Percentiles rank a stretch among this genome's conserved stretches.
Conservation (phyloP, 2,113 vertebrate species). For the Boulengeromyrus knoepffleri region DNA sequence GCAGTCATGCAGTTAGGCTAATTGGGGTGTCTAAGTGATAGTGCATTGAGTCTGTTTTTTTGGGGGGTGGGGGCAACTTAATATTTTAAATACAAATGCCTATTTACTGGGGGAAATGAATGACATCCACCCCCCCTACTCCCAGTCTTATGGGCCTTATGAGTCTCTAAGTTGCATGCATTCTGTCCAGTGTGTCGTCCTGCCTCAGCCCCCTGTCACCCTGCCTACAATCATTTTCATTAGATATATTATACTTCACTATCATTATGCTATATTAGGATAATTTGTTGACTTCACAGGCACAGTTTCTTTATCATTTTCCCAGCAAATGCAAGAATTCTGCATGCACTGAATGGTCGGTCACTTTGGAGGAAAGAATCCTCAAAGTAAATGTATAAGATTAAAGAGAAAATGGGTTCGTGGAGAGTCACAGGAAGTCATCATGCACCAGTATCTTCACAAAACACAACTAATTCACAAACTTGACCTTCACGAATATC, state of each 20-base stretch:
- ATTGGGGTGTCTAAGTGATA: neutral
- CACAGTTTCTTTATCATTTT: neutral
- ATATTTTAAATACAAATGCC: neutral
- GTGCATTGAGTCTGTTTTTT: neutral
- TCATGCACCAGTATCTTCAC: neutral
- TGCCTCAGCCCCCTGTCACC: neutral
- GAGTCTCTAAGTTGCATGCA: neutral
- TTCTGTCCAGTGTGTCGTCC: neutral
- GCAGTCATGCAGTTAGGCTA: neutral
- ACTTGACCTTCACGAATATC: neutral
- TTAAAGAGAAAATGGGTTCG: neutral
- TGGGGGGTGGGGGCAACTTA: neutral
- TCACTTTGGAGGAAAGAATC: neutral
- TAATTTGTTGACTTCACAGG: neutral
- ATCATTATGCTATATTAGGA: neutral
- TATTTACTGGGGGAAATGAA: neutral
- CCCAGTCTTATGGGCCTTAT: neutral
- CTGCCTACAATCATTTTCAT: neutral
- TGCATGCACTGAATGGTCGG: neutral
- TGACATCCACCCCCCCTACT: neutral
- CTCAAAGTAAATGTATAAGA: neutral
- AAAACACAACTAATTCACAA: neutral
- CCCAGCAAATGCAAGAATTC: neutral
- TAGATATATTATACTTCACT: neutral
- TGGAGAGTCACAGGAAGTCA: neutral